A percentile compares a stretch with the other conserved stretches of the same genome.
phyloP scores from a whole-genome alignment of 2,797 vertebrate species.

The Urocyon cinereoargenteus region DNA sequence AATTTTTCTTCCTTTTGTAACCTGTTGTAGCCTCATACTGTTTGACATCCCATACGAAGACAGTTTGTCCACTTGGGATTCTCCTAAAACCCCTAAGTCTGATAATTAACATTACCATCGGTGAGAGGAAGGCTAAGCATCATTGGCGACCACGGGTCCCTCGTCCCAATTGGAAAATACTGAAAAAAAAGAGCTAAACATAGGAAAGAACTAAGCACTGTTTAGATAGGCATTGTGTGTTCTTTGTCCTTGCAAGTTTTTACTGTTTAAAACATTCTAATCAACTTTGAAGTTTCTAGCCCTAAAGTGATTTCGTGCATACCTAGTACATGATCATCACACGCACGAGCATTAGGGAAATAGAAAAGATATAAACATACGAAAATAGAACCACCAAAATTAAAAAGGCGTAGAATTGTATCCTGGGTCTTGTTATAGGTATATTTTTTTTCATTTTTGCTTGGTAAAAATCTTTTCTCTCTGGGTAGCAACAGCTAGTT shows the following conservation, averaged over 20 bases:
- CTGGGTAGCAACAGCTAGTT: conserved; percentile 52
- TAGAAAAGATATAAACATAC: not conserved
- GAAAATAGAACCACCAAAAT: not conserved
- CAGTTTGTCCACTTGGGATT: not conserved
- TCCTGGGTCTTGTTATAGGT: not conserved
- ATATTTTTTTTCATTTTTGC: not conserved
- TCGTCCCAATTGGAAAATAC: not conserved
- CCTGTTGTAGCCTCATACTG: not conserved
- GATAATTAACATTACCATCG: not conserved
- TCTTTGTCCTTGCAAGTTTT: not conserved
- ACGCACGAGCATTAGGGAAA: not conserved
- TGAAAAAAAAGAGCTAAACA: not conserved
- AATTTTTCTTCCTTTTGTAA: not conserved
- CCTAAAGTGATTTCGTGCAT: not conserved
- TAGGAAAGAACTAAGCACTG: not conserved
- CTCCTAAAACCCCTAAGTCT: not conserved
- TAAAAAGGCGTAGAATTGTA: not conserved
- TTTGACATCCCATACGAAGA: not conserved
- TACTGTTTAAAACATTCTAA: not conserved
- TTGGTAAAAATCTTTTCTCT: not conserved
- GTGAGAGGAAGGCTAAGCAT: not conserved
- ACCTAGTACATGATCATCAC: not conserved
- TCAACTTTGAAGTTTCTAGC: not conserved
- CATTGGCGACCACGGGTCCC: not conserved
- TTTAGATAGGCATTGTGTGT: not conserved